Evolutionary conservation across 2,113 vertebrate species (phyloP).

Genomic region (Clarias batrachus): DNA sequence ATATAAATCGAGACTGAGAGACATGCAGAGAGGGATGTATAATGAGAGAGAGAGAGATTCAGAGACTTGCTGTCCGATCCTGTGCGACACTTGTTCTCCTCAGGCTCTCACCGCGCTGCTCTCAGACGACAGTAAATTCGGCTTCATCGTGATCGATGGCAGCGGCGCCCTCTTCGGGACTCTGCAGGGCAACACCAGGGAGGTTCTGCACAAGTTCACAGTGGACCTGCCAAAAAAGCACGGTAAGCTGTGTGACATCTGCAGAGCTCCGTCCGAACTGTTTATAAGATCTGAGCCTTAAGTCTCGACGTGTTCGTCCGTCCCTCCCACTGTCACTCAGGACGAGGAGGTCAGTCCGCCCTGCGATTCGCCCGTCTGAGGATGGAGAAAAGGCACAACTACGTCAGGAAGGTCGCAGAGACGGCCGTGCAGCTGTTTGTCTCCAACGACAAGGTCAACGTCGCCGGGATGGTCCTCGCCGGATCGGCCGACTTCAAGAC

Average conservation of each 20-base stretch:
- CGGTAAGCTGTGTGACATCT: conserved; percentile 68
- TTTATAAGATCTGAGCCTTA: not conserved
- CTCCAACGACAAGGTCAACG: conserved; percentile 98
- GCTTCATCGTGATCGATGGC: conserved; percentile 98
- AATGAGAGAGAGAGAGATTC: not conserved
- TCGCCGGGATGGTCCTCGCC: conserved; percentile 95
- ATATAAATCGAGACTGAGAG: too few species aligned
- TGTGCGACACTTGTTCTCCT: conserved; percentile 22
- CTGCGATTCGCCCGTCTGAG: conserved; percentile 96
- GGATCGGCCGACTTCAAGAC: conserved; percentile 99
- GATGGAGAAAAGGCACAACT: conserved; percentile 99
- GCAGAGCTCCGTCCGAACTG: not conserved
- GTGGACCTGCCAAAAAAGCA: conserved; percentile 99
- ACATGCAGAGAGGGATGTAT: too few species aligned
- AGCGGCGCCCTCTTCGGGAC: conserved; percentile 99
- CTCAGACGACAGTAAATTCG: conserved; percentile 98
- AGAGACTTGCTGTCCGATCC: not conserved
- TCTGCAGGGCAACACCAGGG: conserved; percentile 97
- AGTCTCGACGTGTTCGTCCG: not conserved
- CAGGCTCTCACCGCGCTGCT: conserved; percentile 96
- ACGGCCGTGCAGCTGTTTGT: conserved; percentile 98
- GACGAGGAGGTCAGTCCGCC: conserved; percentile 97
- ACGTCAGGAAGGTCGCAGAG: conserved; percentile 97
- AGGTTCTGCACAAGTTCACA: conserved; percentile 99
- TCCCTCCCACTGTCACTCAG: conserved; percentile 63